Base-by-base conservation (phyloP, 2,113 vertebrate genomes). In the Gulo gulo region DNA sequence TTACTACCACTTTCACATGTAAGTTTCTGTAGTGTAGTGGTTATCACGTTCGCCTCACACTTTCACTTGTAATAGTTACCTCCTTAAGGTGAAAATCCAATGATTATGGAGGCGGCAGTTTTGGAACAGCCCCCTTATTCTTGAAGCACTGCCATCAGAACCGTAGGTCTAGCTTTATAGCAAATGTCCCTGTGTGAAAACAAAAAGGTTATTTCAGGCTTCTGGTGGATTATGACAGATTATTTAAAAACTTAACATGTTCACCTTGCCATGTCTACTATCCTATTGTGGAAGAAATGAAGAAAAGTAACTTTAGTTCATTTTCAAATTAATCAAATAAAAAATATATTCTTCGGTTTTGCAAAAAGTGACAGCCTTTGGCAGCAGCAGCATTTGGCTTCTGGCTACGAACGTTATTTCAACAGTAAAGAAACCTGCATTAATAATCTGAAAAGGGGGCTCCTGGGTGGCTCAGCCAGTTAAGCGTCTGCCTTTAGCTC, bases 151-250 rank as follows among this genome's bases (percentile, higher is more conserved):
- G 6, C 3, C 18, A 83, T 36, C 8, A n/a, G 76, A 39, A 63
- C 0, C 0, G 34, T 50, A 14, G 2, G 55, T 95, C 76, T 71
- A 47, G 8, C 69, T 45, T 13, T 26, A 11, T 47, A 14, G 26
- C 74, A 95, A 84, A 83, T 95, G 26, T 18, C 15, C 80, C 20
- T 20, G 63, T 79, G 89, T 85, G 39, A 7, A 86, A 55, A 7
- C 20, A 94, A 82, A 63, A 55, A 31, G 7, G 13, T 91, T 97
- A 88, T 96, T 98, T 97, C 12, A 96, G 50, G 59, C 26, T 18
- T 96, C 42, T 97, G 85, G 6, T 80, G 55, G 69, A 76, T 95
- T 57, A 69, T 90, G 76, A 3, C 59, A 91, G 73, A 57, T 92
- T 94, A 96, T 45, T n/a, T 73, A 92, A 61, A 65, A 47, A 94